Base-by-base conservation (phyloP, 1,140 invertebrate species). In the Lineus longissimus region DNA sequence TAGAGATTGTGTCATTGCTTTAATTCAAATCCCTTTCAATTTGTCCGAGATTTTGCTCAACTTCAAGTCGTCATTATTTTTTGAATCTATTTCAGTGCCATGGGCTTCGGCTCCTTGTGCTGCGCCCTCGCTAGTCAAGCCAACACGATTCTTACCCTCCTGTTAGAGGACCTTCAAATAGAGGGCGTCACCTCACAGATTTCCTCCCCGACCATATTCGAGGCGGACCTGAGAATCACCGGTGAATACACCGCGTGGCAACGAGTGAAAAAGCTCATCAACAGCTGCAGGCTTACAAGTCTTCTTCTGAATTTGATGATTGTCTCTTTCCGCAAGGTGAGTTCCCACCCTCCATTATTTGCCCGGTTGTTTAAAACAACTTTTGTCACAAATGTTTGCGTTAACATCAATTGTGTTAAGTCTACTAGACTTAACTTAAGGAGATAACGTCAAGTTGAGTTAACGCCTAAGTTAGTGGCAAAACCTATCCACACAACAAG, bases 221-320 rank as follows among this genome's bases (percentile, higher is more conserved):
- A 59, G 33, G 59, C 63, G 1, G 66, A 51, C 9, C 19, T 68
- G 27, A 31, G 41, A 13, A 54, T 68, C n/a, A 33, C 40, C n/a
- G 85, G 84, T 22, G 55, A 86, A 6, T 85, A 85, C 62, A 86
- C 87, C 40, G 89, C 89, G 11, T 83, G 88, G 60, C 86, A 90
- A 71, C 79, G 90, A 66, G 85, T 89, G 0, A 85, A 86, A 1
- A 85, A 87, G 17, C 83, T 91, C 45, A 83, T 90, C 41, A 82
- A 84, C 63, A 85, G 87, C 30, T 84, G 89, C 27, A 87, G 88
- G 51, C 74, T 92, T 2, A 89, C 88, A 75, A 89, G 94, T 80
- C 81, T 96, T 1, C 81, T 96, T 6, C 92, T 94, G 67, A 91
- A 91, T 66, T 76, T 96, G 41, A 91, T 92, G 7, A 91, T 91